Percentiles rank a stretch among this genome's conserved stretches.
Conservation (phyloP, 2,797 vertebrate species). For the Dipus sagitta region DNA sequence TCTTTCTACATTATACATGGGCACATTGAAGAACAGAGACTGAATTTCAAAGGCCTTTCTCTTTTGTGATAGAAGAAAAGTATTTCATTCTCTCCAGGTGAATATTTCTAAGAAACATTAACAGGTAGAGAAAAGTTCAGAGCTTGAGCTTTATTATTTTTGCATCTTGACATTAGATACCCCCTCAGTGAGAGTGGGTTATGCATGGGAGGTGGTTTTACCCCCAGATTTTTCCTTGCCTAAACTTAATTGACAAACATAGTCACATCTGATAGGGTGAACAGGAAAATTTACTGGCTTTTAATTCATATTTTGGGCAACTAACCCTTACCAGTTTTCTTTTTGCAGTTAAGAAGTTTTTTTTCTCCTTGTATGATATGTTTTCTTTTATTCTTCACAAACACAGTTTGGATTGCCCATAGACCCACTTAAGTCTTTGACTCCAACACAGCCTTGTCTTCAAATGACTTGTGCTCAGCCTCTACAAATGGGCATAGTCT, state of each 20-base stretch:
- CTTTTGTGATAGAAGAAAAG: conserved; percentile 80
- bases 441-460: fast-evolving
- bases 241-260: conserved; percentile 49
- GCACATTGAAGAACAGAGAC: conserved; percentile 77
- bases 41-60: conserved; percentile 83
- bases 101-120: conserved; percentile 83
- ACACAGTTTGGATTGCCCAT: neutral
- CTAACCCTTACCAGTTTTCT: neutral
- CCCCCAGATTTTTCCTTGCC: neutral
- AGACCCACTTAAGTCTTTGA: neutral
- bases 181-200: neutral
- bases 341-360: neutral
- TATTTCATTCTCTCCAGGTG: conserved; percentile 81
- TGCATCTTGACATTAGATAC: conserved; percentile 43
- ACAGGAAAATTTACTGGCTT: conserved; percentile 12
- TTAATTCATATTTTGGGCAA: neutral
- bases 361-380: neutral
- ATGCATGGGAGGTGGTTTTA: neutral
- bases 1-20: conserved; percentile 78
- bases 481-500: neutral
- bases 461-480: neutral
- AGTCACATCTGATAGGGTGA: neutral
- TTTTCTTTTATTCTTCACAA: neutral
- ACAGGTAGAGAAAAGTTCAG: conserved; percentile 78
- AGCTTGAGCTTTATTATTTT: conserved; percentile 48